Evolutionary conservation across 1,140 invertebrate species (phyloP), one percentile per base, ranked within the genome.

Genomic region (Contarinia nasturtii): DNA sequence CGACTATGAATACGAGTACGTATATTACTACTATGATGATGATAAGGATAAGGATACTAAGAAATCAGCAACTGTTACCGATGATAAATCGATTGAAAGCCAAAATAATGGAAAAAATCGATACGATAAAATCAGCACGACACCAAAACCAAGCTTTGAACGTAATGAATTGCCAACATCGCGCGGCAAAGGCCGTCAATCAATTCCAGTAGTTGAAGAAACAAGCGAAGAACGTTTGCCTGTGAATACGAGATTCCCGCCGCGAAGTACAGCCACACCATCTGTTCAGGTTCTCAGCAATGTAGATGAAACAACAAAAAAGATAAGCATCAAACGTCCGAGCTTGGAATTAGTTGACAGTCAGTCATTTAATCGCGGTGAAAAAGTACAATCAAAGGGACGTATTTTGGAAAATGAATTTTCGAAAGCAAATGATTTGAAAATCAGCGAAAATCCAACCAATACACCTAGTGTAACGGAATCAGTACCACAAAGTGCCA

Each of bases 1-100:
- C 63, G 85, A 89, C 54, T 88, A 90, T 55, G 86, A 90, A 63
- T 89, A 88, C 58, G 86, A 88, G 59, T 90, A 90, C 53, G 80
- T 88, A 17, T 90, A 90, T 56, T 90, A 90, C 58, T 89, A 90
- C 55, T 86, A 88, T 50, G 82, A 87, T 51, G 83, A 86, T 49
- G 82, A 86, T n/a, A n/a, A n/a, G 2, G 79, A 80, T 33, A 76
- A 77, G 44, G 36, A 14, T 5, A 17, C 5, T 12, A 38, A 38
- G 15, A 38, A 38, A 38, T 38, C 36, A 17, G 14, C 12, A 38
- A 12, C 36, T 5, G 27, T 27, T 38, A 3, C 36, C 36, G 36
- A 38, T n/a, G 15, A 38, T n/a, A 14, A 17, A 17, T n/a, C 36
- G 12, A 38, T 38, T 12, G 41, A 19, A 20, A 12, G 41, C 18